Conservation (phyloP, 1,140 invertebrate genomes). For the Nephila pilipes region DNA sequence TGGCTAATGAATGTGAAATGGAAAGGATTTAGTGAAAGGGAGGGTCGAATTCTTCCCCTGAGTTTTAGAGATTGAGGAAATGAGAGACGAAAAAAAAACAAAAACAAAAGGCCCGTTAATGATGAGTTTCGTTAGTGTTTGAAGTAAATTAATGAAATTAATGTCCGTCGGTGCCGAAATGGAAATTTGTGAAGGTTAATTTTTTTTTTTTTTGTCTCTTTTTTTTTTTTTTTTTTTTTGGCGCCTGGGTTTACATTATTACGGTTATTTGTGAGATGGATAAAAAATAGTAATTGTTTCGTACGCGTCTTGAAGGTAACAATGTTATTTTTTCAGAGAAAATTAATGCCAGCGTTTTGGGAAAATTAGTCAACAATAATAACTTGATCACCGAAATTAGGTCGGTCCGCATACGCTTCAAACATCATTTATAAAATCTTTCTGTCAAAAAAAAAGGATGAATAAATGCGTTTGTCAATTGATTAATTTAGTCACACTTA, state of each 20-base stretch:
- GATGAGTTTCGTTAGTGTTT: not conserved
- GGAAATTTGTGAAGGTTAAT: not conserved
- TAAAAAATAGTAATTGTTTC: not conserved
- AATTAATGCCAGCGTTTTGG: too few relatives aligned
- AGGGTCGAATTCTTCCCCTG: not conserved
- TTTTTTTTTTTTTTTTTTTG: not conserved
- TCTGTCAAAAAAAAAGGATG: too few relatives aligned
- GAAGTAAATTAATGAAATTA: conserved; percentile 29
- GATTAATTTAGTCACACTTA: too few relatives aligned
- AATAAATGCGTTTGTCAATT: too few relatives aligned
- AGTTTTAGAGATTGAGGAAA: too few relatives aligned
- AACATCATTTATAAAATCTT: too few relatives aligned
- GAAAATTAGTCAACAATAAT: too few relatives aligned
- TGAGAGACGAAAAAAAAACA: not conserved
- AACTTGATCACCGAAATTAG: too few relatives aligned
- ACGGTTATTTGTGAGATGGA: not conserved
- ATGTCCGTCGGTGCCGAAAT: not conserved
- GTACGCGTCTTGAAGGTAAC: too few relatives aligned
- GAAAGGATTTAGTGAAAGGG: not conserved
- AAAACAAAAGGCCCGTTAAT: not conserved
- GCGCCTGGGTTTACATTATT: not conserved
- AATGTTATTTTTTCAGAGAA: too few relatives aligned
- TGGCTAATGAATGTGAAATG: conserved; percentile 20
- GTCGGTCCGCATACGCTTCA: too few relatives aligned
- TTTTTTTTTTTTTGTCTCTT: not conserved